phyloP scores from a whole-genome alignment of 2,113 vertebrate genomes.

The Mungos mungo region DNA sequence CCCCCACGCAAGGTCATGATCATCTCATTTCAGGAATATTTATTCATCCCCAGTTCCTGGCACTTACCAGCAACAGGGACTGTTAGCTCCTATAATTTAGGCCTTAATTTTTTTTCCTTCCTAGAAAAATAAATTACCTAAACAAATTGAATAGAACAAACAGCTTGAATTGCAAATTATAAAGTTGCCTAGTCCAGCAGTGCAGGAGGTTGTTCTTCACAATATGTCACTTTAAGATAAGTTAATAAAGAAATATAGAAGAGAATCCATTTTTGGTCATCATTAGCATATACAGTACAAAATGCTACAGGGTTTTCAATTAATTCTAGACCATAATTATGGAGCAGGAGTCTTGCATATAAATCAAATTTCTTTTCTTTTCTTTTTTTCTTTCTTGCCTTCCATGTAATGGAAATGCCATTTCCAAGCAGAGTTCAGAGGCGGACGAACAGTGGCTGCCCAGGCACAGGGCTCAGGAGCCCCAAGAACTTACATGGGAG shows the following conservation, averaged over 20 bases:
- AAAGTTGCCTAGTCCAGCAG: constrained; percentile 82
- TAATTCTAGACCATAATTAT: constrained; percentile 86
- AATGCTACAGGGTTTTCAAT: constrained; percentile 84
- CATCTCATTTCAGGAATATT: constrained; percentile 35
- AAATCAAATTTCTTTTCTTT: constrained; percentile 76
- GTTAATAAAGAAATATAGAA: constrained; percentile 85
- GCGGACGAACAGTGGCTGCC: constrained; percentile 36
- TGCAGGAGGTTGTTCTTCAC: constrained; percentile 80
- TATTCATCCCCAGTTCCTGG: constrained; percentile 36
- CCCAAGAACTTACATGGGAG: constrained; percentile 58
- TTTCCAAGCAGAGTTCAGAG: constrained; percentile 72
- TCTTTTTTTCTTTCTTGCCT: not conserved
- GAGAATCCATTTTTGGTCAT: constrained; percentile 84
- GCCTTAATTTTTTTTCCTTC: not conserved
- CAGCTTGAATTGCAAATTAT: constrained; percentile 81
- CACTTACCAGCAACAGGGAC: constrained; percentile 35
- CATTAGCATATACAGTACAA: constrained; percentile 82
- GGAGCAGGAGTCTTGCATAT: constrained; percentile 76
- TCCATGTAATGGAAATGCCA: constrained; percentile 50
- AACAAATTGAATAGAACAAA: constrained; percentile 78
- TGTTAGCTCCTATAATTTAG: constrained; percentile 57
- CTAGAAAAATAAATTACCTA: constrained; percentile 80
- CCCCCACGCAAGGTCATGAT: not conserved
- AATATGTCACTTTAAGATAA: constrained; percentile 83
- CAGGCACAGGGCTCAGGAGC: constrained; percentile 54